Evolutionary conservation across 92 coral and sea anemone species (phyloP).

Genomic region (Porites cylindrica): DNA sequence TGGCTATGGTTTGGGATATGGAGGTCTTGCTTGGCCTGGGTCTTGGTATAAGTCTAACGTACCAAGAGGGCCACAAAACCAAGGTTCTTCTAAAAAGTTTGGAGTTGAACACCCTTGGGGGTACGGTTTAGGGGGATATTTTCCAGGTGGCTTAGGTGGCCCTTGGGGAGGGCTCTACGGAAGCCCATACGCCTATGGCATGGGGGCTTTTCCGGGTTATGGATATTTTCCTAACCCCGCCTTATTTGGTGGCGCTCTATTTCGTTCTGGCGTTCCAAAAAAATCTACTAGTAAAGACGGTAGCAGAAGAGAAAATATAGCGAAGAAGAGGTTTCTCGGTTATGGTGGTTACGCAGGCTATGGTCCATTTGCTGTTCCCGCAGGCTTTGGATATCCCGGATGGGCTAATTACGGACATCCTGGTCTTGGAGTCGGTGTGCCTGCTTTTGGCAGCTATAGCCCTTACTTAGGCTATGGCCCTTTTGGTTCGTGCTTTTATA

Average conservation of each 20-base stretch:
- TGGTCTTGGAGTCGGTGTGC: slow-evolving; percentile 74
- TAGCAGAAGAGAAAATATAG: slow-evolving; percentile 67
- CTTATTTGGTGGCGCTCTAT: slow-evolving; percentile 36
- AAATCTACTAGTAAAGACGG: slow-evolving; percentile 43
- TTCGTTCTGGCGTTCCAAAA: slow-evolving; percentile 80
- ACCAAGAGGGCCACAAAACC: slow-evolving; percentile 36
- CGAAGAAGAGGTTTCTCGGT: slow-evolving; percentile 75
- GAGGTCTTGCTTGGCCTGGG: slow-evolving; percentile 89
- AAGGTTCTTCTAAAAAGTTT: slow-evolving; percentile 34
- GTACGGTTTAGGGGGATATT: slow-evolving; percentile 34
- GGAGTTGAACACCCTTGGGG: slow-evolving; percentile 57
- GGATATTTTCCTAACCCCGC: slow-evolving; percentile 60
- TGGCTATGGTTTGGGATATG: slow-evolving; percentile 74
- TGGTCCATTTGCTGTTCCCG: slow-evolving; percentile 61
- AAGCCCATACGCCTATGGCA: slow-evolving; percentile 28
- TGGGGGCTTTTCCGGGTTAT: slow-evolving; percentile 52
- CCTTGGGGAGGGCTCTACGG: slow-evolving; percentile 30
- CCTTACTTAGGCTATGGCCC: slow-evolving; percentile 55
- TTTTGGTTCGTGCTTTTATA: slow-evolving; percentile 57
- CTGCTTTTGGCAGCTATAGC: slow-evolving; percentile 69
- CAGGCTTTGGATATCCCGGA: slow-evolving; percentile 91
- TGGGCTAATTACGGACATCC: slow-evolving; percentile 90
- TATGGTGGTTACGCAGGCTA: slow-evolving; percentile 63
- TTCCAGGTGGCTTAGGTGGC: slow-evolving; percentile 27
- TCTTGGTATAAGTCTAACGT: slow-evolving; percentile 79